Conservation (phyloP, 92 coral and sea anemone genomes). For the Epizoanthus ramosus region DNA sequence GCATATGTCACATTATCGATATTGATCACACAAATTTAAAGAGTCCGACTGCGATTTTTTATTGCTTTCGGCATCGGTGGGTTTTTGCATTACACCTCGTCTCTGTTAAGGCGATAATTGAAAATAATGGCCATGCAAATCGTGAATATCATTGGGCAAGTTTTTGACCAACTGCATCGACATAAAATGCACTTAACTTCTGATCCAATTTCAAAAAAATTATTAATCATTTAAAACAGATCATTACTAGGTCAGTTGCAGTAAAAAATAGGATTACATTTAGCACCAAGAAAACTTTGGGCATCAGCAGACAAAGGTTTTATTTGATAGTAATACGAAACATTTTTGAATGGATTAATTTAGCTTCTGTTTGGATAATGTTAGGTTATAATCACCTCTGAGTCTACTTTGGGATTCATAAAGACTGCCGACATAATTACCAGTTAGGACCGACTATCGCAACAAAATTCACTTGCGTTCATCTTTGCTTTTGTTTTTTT, state of each 20-base stretch:
- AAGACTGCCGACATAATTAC: constrained; percentile 80
- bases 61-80: constrained; percentile 41
- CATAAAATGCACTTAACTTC: constrained; percentile 32
- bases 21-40: constrained; percentile 35
- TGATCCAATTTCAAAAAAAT: constrained; percentile 56
- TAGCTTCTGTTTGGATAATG: constrained; percentile 90
- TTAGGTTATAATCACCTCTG: constrained; percentile 77
- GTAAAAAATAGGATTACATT: constrained; percentile 45
- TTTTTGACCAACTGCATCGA: constrained; percentile 25
- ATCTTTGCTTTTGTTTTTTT: constrained; percentile 19
- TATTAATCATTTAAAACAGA: constrained; percentile 53
- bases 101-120: constrained; percentile 70
- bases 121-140: constrained; percentile 46
- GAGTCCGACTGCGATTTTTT: constrained; percentile 40
- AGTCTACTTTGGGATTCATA: constrained; percentile 77
- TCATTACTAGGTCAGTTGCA: constrained; percentile 37
- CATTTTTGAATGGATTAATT: constrained; percentile 89
- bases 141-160: constrained; percentile 41
- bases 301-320: constrained; percentile 70
- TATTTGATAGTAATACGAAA: constrained; percentile 68
- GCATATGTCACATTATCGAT: constrained; percentile 9
- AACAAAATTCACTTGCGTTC: constrained; percentile 25
- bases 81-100: constrained; percentile 50
- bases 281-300: constrained; percentile 49
- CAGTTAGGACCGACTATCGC: constrained; percentile 46